phyloP scores from a whole-genome alignment of 1,140 invertebrate genomes.

The Acromyrmex heyeri region DNA sequence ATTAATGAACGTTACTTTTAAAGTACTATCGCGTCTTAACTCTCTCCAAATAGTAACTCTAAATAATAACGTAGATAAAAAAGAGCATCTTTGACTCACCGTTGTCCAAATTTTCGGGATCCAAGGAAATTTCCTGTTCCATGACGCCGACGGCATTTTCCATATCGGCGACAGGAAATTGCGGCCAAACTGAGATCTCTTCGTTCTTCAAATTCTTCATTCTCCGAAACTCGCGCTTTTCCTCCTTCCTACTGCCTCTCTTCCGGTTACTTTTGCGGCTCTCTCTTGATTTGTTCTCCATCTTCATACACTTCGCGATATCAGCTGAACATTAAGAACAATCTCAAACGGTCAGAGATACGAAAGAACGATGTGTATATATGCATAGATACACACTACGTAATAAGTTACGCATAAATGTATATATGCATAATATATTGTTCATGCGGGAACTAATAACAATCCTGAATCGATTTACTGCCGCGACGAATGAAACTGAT shows the following conservation, averaged over 20 bases:
- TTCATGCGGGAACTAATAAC: too few species aligned
- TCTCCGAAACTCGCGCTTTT: not conserved
- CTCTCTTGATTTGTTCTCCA: slow-evolving; percentile 23
- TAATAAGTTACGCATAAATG: not conserved
- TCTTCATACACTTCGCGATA: not conserved
- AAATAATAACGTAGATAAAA: not conserved
- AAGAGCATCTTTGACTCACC: slow-evolving; percentile 1
- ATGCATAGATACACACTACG: not conserved
- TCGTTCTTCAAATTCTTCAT: slow-evolving; percentile 9
- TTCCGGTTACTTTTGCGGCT: not conserved
- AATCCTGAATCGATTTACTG: too few species aligned
- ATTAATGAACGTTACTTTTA: not conserved
- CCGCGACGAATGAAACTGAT: too few species aligned
- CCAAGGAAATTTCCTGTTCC: not conserved
- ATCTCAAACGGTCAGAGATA: not conserved
- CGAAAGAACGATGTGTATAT: not conserved
- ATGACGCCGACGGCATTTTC: not conserved
- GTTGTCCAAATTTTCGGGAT: slow-evolving; percentile 10
- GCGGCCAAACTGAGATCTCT: not conserved
- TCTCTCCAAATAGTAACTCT: not conserved
- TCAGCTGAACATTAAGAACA: slow-evolving; percentile 3
- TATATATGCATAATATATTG: not conserved
- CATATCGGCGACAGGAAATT: not conserved
- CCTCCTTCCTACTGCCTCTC: slow-evolving; percentile 13
- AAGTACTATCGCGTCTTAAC: not conserved